Evolutionary conservation across 2,888 invertebrate genomes (phyloP), one percentile per base, ranked within the genome.

Genomic region (Yponomeuta sedellus): DNA sequence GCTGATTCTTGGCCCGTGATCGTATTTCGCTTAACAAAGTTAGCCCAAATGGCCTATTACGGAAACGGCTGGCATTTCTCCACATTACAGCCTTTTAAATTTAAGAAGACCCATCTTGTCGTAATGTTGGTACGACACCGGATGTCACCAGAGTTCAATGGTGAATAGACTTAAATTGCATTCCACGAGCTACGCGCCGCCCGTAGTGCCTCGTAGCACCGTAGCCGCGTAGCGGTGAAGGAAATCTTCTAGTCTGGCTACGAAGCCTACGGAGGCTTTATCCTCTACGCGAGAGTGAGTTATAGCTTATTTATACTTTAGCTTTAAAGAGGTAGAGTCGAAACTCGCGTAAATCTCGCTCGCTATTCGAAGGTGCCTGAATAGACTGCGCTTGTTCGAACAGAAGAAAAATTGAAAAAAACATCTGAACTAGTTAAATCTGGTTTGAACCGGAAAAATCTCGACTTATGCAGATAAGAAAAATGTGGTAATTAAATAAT

Each of bases 11-110:
- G 44, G 16, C 12, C 16, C 44, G 44, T 16, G 16, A 44, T 52
- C 44, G 44, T 52, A 52, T 52, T 52, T 52, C 44, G 44, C 44
- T 16, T 52, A 52, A 52, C 44, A 52, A 52, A 52, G 44, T 52
- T 16, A 16, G 44, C 44, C 12, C 12, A 1, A 52, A 52, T 52
- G 44, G 44, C 44, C 44, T 52, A 44, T 44, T 52, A 52, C 44
- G 44, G 44, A 16, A 16, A 52, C 44, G 44, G 16, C 44, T 52
- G 44, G 44, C 16, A 44, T 44, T 44, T 16, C 4, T 52, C 16
- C 44, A 52, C 44, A 8, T 52, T 16, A 52, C 16, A 52, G 44
- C 16, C 44, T 16, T 12, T 12, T 3, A 34, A 34, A 34, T 8
- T 8, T 5, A 34, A 52, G 44, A 52, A 52, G 44, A 52, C 44